A percentile compares a stretch with the other conserved stretches of the same genome.
Conservation (phyloP, 2,113 vertebrate species). For the Phyllopteryx taeniolatus region DNA sequence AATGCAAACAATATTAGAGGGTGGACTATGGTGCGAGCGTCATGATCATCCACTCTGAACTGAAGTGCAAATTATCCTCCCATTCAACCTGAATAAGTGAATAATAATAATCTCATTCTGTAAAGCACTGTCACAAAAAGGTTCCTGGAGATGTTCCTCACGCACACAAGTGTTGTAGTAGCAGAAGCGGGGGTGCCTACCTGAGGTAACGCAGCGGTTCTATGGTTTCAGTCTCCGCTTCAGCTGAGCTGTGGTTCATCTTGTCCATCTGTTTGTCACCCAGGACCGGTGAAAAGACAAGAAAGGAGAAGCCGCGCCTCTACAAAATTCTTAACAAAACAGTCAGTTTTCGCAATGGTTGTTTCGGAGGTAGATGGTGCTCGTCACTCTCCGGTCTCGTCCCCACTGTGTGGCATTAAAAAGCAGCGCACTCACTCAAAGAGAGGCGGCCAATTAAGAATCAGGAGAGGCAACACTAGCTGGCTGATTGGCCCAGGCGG, state of each 20-base stretch:
- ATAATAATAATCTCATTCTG: neutral
- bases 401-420: conserved; percentile 55
- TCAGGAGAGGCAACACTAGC: conserved; percentile 51
- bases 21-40: neutral
- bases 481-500: conserved; percentile 66
- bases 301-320: conserved; percentile 37
- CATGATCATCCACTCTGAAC: neutral
- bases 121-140: neutral
- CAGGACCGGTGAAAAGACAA: conserved; percentile 36
- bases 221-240: conserved; percentile 70
- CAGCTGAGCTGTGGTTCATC: conserved; percentile 77
- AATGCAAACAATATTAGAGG: neutral
- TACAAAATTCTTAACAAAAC: conserved; percentile 29
- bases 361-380: neutral
- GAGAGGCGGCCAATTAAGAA: conserved; percentile 71
- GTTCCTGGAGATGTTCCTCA: neutral
- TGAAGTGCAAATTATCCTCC: conserved; percentile 11
- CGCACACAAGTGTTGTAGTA: neutral
- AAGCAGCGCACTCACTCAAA: conserved; percentile 59
- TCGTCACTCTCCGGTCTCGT: conserved; percentile 26
- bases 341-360: neutral
- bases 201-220: conserved; percentile 77
- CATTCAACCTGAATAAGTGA: conserved; percentile 9
- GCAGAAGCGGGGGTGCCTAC: conserved; percentile 47
- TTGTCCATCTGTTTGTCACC: conserved; percentile 57